These are phyloP conservation scores for Nasonia giraulti DNA, from an alignment of 1,140 invertebrate species.

Conservation along the genomic window DNA sequence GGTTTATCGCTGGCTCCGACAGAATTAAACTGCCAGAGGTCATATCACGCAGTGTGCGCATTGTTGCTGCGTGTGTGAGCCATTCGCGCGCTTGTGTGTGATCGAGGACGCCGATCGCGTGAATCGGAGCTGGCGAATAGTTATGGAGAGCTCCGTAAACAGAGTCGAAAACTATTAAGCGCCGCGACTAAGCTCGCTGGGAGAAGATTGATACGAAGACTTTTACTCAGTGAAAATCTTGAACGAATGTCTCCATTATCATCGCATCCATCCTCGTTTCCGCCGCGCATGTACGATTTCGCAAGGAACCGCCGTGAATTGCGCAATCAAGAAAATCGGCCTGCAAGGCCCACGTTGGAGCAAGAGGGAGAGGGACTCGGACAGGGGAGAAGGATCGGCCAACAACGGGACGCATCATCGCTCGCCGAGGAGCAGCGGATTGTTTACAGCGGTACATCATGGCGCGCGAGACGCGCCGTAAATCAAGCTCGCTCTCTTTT, in stretches of 20 bases:
- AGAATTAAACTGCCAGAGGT: constrained; percentile 22
- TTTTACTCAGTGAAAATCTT: constrained; percentile 40
- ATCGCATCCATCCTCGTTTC: constrained; percentile 25
- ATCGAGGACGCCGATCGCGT: background rate
- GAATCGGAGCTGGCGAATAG: background rate
- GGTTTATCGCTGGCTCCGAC: constrained; percentile 14
- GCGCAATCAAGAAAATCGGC: constrained; percentile 1
- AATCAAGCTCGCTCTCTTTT: too few species aligned
- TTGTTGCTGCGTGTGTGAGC: background rate
- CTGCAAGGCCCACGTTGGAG: background rate
- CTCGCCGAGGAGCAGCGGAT: too few species aligned
- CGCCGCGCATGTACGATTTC: constrained; percentile 7
- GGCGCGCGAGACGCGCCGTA: too few species aligned
- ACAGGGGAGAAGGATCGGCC: background rate
- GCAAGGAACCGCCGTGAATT: constrained; percentile 6
- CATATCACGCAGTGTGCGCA: background rate
- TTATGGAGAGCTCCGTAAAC: constrained; percentile 11
- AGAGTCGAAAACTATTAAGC: constrained; percentile 2
- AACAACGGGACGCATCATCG: background rate
- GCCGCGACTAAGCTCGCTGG: background rate
- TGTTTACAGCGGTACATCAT: too few species aligned
- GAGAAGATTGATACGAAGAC: constrained; percentile 27
- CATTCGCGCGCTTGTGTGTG: too few species aligned
- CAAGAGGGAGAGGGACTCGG: background rate
- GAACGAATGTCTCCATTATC: constrained; percentile 42